Percentiles rank a stretch among this genome's conserved stretches.
phyloP scores from a whole-genome alignment of 2,797 vertebrate species.

The Oreochromis mossambicus region DNA sequence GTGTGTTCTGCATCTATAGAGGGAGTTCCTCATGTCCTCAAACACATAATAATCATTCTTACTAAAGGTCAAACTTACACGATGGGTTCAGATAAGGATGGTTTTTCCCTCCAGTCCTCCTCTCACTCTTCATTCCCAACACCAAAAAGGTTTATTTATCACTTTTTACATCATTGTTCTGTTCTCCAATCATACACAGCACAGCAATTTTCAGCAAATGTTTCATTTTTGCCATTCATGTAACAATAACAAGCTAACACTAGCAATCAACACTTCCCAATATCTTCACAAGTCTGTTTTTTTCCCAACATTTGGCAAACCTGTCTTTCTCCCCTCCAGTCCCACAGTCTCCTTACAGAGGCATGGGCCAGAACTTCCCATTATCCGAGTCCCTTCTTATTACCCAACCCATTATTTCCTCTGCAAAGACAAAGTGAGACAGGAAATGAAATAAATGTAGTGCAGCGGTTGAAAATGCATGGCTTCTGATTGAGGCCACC shows the following conservation, averaged over 20 bases:
- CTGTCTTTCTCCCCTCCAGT: constrained; percentile 24
- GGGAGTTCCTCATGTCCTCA: neutral
- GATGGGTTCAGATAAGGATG: constrained; percentile 8
- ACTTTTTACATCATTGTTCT: neutral
- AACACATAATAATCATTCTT: constrained; percentile 37
- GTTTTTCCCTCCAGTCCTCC: neutral
- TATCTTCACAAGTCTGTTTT: constrained; percentile 33
- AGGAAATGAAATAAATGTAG: constrained; percentile 77
- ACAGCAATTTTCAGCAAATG: neutral
- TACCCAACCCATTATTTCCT: constrained; percentile 66
- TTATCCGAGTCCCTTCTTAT: constrained; percentile 66
- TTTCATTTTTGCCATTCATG: neutral
- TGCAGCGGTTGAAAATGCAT: constrained; percentile 58
- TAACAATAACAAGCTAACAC: constrained; percentile 21
- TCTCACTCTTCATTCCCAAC: neutral
- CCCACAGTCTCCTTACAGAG: constrained; percentile 55
- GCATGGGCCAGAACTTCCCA: constrained; percentile 56
- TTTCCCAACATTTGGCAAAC: constrained; percentile 33
- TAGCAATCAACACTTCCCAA: constrained; percentile 16
- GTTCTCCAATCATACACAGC: neutral
- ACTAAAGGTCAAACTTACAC: constrained; percentile 11
- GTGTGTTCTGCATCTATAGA: neutral
- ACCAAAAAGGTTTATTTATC: neutral
- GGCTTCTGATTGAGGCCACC: constrained; percentile 65
- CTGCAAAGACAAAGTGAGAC: constrained; percentile 65